Evolutionary conservation across 2,888 invertebrate genomes (phyloP), one percentile per base, ranked within the genome.

Genomic region (Choristoneura rosaceana): DNA sequence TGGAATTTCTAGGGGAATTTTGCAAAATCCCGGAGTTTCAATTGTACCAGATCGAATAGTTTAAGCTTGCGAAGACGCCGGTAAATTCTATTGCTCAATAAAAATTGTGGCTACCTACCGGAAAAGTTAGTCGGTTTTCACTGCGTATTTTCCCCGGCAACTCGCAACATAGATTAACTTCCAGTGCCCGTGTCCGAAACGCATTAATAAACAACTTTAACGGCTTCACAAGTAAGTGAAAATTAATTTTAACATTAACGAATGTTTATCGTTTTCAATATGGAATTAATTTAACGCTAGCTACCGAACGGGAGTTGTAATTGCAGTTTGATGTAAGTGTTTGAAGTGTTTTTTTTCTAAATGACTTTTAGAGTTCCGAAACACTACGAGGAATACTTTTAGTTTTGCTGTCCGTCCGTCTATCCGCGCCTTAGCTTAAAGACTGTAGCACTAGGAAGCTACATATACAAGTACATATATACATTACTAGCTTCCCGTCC

Each of bases 141-240:
- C n/a, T 9, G 52, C 9, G 15, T 52, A 9, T 63, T 70, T 70
- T 63, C 33, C 59, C 33, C 10, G 58, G 5, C 55, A 61, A 52
- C 70, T 47, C 14, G 41, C 67, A 59, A 52, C 62, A 76, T 83
- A 89, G 86, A 92, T 91, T 88, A 91, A 90, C 86, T 86, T 81
- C 76, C 89, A 90, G 84, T 82, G 82, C 78, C 84, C 93, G 91
- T 93, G 84, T 84, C 93, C 83, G 68, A 74, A 87, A 71, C 79
- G 81, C 85, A 86, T 93, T 87, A 91, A 84, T 83, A 78, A 75
- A 74, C 75, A 80, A 84, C 84, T 85, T 91, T 92, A 87, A 92
- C 91, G 90, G 88, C 85, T 90, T 92, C 83, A 91, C 91, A 92
- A 91, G 86, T 90, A 85, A 85, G 87, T 85, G 84, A 87, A 90